Evolutionary conservation across 2,888 invertebrate genomes (phyloP), one percentile per base, ranked within the genome.

Genomic region (Chesias legatella): DNA sequence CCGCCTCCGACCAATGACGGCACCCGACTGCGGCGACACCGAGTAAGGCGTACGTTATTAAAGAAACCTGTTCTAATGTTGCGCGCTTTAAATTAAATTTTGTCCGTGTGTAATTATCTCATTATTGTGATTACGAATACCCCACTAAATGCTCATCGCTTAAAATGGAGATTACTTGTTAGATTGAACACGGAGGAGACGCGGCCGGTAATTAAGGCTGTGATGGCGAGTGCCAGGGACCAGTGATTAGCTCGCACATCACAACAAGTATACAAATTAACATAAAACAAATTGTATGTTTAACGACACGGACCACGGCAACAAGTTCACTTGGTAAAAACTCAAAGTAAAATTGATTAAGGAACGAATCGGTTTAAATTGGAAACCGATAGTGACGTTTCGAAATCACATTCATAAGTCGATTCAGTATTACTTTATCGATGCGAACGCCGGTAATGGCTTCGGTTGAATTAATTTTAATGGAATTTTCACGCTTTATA

Each of bases 51-150:
- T 85, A 81, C 78, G 88, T 84, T 84, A 83, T 85, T 85, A 85
- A 88, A 82, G 79, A 86, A 89, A 89, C 88, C 88, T 81, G 88
- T 89, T 88, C 86, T 88, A 88, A 88, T 88, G 83, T 84, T 82
- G 84, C 76, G 82, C 82, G 83, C 79, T 82, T 88, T 86, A 85
- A 89, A 88, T 88, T 88, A 85, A 88, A 86, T 88, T 88, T 86
- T 82, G 84, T 86, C 79, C 80, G 79, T 82, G 83, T 86, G 84
- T 88, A 88, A 88, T 88, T 88, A 88, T 86, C 86, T 86, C 83
- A 88, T 86, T 88, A 88, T 85, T 82, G 83, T 84, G 77, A 88
- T 86, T 88, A 85, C 82, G 81, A 84, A 85, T 84, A 80, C 83
- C 72, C 72, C 71, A 81, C 81, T 85, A 85, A 88, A 86, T 85